A percentile compares a stretch with the other conserved stretches of the same genome.
These are phyloP conservation scores for Notoglanidium macrostoma DNA, from an alignment of 2,797 vertebrate species.

Conservation along the genomic window DNA sequence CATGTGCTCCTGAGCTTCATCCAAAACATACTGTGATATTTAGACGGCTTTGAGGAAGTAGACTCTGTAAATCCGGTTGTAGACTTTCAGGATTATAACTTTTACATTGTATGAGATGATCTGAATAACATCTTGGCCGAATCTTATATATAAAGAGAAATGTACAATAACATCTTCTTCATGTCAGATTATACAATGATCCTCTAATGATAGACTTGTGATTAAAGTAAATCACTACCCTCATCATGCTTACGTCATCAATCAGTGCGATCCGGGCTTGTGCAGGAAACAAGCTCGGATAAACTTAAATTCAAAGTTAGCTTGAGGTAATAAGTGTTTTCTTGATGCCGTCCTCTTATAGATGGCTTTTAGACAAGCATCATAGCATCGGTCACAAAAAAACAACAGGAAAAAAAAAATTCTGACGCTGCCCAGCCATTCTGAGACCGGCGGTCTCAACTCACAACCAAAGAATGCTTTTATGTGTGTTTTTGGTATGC, in stretches of 20 bases:
- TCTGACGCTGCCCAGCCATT: no score
- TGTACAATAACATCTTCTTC: neutral
- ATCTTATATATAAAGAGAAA: no score
- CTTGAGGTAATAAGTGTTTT: neutral
- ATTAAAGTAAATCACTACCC: neutral
- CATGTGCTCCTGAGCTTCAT: slow-evolving; percentile 50
- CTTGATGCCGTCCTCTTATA: neutral
- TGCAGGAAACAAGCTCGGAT: no score
- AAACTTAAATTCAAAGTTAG: neutral
- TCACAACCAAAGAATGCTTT: neutral
- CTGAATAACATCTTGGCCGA: neutral
- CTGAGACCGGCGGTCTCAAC: neutral
- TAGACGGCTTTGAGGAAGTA: slow-evolving; percentile 51
- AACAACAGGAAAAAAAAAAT: no score
- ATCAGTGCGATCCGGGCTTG: neutral
- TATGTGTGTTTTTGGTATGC: no score
- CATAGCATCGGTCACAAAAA: neutral
- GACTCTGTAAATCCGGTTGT: neutral
- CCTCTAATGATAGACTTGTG: neutral
- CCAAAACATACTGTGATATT: slow-evolving; percentile 59
- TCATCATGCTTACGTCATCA: neutral
- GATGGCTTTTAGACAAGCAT: neutral
- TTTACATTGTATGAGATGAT: neutral
- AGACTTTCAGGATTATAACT: slow-evolving; percentile 2
- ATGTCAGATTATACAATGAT: neutral